Conservation (phyloP, 53 echinoderm and acorn worm genomes). For the Holothuria leucospilota region DNA sequence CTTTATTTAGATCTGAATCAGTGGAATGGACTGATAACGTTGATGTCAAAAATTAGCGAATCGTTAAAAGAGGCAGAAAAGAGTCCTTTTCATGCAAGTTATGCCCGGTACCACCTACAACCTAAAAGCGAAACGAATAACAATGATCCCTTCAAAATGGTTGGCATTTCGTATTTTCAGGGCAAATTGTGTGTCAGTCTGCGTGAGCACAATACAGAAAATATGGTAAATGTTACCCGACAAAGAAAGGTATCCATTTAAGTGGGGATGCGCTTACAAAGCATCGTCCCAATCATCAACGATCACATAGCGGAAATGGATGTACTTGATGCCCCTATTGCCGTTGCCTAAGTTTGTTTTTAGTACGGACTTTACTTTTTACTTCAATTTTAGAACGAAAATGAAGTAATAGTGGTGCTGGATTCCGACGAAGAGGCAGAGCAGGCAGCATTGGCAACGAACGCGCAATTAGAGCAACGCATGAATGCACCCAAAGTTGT, state of each 20-base stretch:
- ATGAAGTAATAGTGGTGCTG: slow-evolving; percentile 4
- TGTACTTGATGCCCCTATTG: background rate
- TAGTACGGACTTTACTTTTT: background rate
- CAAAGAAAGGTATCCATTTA: slow-evolving; percentile 26
- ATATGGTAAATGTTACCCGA: slow-evolving; percentile 17
- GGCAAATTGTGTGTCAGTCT: slow-evolving; percentile 6
- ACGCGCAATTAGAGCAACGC: background rate
- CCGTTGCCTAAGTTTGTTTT: background rate
- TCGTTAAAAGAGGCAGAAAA: slow-evolving; percentile 6
- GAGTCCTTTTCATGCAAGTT: background rate
- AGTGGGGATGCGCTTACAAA: slow-evolving; percentile 2
- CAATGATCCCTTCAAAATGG: slow-evolving; percentile 13
- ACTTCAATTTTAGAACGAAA: background rate
- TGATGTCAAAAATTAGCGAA: slow-evolving; percentile 16
- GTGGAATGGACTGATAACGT: slow-evolving; percentile 1
- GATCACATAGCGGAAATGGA: background rate
- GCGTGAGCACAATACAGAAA: slow-evolving; percentile 16
- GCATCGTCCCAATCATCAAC: background rate
- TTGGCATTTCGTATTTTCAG: background rate
- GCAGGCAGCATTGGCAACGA: too few species aligned
- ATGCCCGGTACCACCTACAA: slow-evolving; percentile 20
- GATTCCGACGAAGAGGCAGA: slow-evolving; percentile 31
- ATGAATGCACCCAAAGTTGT: background rate
- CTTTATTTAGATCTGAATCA: background rate
- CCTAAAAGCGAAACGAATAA: slow-evolving; percentile 7